Conservation (phyloP, 1,140 invertebrate genomes). For the Zaprionus camerounensis region DNA sequence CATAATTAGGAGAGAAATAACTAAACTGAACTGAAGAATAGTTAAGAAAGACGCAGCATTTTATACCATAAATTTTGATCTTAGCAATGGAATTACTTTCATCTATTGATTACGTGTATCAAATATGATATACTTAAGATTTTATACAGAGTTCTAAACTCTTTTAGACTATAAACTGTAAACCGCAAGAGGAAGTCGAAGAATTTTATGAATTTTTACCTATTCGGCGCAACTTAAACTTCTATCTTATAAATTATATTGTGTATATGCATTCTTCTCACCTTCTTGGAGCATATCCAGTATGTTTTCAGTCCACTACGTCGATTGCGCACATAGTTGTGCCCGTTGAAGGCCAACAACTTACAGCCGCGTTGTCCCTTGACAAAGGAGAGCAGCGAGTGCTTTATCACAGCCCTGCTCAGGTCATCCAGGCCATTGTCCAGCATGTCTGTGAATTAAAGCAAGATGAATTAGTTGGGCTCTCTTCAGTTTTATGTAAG, state of each 20-base stretch:
- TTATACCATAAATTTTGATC: not conserved
- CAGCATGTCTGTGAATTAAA: constrained; percentile 40
- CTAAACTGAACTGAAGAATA: not conserved
- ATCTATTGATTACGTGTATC: too few relatives aligned
- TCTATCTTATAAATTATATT: too few relatives aligned
- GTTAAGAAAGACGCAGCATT: too few relatives aligned
- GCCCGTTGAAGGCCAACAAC: constrained; percentile 68
- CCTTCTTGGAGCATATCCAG: constrained; percentile 83
- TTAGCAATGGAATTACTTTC: too few relatives aligned
- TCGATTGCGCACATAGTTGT: constrained; percentile 78
- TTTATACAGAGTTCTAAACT: too few relatives aligned
- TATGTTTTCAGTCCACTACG: constrained; percentile 76
- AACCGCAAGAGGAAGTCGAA: too few relatives aligned
- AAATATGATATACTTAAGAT: too few relatives aligned
- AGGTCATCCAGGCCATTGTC: constrained; percentile 33
- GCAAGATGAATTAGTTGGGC: constrained; percentile 27
- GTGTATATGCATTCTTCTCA: constrained; percentile 15
- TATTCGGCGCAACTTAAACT: too few relatives aligned
- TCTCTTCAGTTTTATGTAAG: not conserved
- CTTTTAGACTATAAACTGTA: too few relatives aligned
- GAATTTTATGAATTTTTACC: too few relatives aligned
- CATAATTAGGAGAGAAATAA: too few relatives aligned
- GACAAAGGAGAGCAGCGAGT: constrained; percentile 70
- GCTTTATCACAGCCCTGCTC: constrained; percentile 47
- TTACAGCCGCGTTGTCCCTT: constrained; percentile 77